These are phyloP conservation scores for Amiota minor DNA, from an alignment of 2,888 invertebrate genomes.

Conservation along the genomic window DNA sequence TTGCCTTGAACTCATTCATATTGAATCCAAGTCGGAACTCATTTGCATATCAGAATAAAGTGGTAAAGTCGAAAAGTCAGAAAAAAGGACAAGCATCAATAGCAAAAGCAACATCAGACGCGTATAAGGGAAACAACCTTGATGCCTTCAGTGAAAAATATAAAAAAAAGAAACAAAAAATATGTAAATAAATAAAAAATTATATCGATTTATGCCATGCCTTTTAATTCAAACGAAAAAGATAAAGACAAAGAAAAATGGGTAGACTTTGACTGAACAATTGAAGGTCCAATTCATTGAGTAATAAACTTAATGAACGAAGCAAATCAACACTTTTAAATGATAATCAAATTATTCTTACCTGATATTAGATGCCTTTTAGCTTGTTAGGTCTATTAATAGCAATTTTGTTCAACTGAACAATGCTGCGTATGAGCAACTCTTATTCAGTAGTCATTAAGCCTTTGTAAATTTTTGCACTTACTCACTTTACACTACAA, in stretches of 20 bases:
- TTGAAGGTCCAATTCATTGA: too few relatives aligned
- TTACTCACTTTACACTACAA: too few relatives aligned
- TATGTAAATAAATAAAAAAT: conserved; percentile 18
- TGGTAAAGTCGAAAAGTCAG: neutral
- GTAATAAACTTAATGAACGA: too few relatives aligned
- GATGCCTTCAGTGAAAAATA: neutral
- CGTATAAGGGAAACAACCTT: conserved; percentile 27
- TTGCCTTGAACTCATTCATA: conserved; percentile 53
- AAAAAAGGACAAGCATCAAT: too few relatives aligned
- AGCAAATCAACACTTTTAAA: too few relatives aligned
- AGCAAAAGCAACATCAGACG: conserved; percentile 11
- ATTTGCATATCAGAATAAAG: neutral
- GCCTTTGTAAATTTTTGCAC: neutral
- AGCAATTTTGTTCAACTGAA: too few relatives aligned
- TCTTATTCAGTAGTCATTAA: neutral
- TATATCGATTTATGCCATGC: neutral
- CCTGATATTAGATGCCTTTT: too few relatives aligned
- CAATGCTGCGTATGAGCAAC: too few relatives aligned
- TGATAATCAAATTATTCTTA: too few relatives aligned
- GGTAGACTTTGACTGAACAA: too few relatives aligned
- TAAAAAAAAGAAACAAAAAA: conserved; percentile 42
- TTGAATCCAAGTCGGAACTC: neutral
- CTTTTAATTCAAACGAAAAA: neutral
- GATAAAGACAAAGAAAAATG: too few relatives aligned
- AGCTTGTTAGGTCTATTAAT: too few relatives aligned